Base-by-base conservation (phyloP, 1,140 invertebrate species). In the Galleria mellonella region DNA sequence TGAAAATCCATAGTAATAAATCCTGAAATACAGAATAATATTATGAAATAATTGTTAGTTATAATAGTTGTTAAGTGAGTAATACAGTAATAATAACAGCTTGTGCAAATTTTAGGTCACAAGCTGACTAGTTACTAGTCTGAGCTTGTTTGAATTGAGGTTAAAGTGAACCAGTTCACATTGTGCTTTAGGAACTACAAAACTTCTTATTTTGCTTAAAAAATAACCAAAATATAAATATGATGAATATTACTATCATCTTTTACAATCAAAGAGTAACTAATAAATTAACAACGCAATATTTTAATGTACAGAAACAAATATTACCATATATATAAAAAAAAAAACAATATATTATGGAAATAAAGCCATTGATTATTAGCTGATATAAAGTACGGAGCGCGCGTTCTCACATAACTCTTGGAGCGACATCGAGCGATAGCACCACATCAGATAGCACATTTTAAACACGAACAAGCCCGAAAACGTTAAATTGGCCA, bases 401-500 rank as follows among this genome's bases (percentile, higher is more conserved):
- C 44, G 47, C 42, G 28, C 43, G 45, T 71, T 73, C 71, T 60
- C 73, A 77, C 67, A 69, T 64, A 66, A 72, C 41, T 75, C 51
- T 62, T 45, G 39, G 46, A 43, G 45, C 38, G 51, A 51, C 53
- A 52, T 29, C 47, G 35, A 29, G 49, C 51, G 58, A 64, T 64
- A 64, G 47, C 46, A 46, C n/a, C 35, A 12, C 55, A 69, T 59
- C 60, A 60, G 71, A 66, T 73, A 66, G 33, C 30, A 32, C 43
- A 45, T 32, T 42, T 60, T 62, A 51, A 56, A 57, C 43, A 51
- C 51, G 51, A 38, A 41, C 33, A 48, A 40, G 42, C 13, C 46
- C 56, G 53, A 72, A 76, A 72, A 75, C 56, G 38, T 57, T 72
- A 71, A 69, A 75, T 71, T 74, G 55, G 55, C 53, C 51, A 63